phyloP scores from a whole-genome alignment of 1,140 invertebrate species.

The Drosophila kurseongensis region DNA sequence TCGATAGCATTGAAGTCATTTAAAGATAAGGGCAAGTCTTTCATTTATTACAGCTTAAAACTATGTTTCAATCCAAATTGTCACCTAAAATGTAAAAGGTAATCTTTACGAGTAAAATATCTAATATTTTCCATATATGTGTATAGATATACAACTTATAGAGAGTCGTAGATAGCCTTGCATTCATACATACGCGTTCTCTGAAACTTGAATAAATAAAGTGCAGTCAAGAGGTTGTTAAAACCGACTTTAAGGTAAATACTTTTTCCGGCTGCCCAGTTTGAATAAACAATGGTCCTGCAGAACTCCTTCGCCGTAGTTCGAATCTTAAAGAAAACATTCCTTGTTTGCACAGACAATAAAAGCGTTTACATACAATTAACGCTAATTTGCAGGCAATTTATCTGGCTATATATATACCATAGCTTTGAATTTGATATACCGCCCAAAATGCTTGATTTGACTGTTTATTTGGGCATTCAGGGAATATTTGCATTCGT shows the following conservation, averaged over 20 bases:
- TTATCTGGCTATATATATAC: slow-evolving; percentile 6
- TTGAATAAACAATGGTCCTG: background rate
- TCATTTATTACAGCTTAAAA: too few species aligned
- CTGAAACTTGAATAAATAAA: background rate
- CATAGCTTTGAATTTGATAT: background rate
- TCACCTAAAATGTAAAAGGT: too few species aligned
- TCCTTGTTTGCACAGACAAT: slow-evolving; percentile 19
- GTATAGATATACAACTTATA: too few species aligned
- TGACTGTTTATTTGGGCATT: background rate
- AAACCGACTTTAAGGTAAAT: background rate
- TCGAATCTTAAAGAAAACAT: background rate
- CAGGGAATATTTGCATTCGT: slow-evolving; percentile 8
- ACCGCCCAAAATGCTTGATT: background rate
- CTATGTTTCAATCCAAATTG: too few species aligned
- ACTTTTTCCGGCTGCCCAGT: background rate
- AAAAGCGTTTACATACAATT: slow-evolving; percentile 28
- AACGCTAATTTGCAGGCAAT: slow-evolving; percentile 29
- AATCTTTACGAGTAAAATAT: too few species aligned
- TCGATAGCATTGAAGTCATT: slow-evolving; percentile 2
- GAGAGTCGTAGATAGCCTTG: too few species aligned
- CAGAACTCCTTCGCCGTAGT: background rate
- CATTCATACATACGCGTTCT: too few species aligned
- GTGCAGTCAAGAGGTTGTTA: background rate
- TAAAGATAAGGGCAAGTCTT: background rate
- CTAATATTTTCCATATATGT: too few species aligned